Evolutionary conservation across 2,888 invertebrate genomes (phyloP), one percentile per base, ranked within the genome.

Genomic region (Philhelius pedissequus): DNA sequence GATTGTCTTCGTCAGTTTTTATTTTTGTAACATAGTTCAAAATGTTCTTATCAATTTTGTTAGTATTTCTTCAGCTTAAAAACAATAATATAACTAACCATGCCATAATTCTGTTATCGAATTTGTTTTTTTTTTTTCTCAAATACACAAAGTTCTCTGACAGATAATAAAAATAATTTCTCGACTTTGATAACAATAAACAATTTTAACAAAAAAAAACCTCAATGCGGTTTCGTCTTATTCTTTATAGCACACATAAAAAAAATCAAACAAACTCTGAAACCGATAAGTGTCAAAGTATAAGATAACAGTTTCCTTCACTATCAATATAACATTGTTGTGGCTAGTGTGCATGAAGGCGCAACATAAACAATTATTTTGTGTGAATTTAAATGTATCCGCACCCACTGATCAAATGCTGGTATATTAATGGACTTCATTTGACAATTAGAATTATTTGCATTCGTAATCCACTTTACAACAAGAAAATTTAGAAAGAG

Each of bases 291-390:
- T 45, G 40, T 38, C 32, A 62, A 68, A 68, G 25, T 40, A 66
- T 48, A 43, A 70, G 64, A 81, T 81, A 66, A 81, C 70, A 58
- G 70, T 70, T 74, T 75, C 62, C 75, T 70, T 25, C 18, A 25
- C 25, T 48, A 74, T 56, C 74, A 64, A 56, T 56, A 6, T 32
- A n/a, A n/a, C n/a, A 7, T 35, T 32, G 32, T 32, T 50, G 50
- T 52, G 20, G 32, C 56, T 8, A n/a, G n/a, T n/a, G n/a, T n/a
- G n/a, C n/a, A 25, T 9, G 15, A n/a, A n/a, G 25, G 15, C 27
- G 2, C 9, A 58, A 38, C 38, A 58, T 58, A 35, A 35, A 20
- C 48, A 20, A 38, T 22, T 48, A 38, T n/a, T 3, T 9, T 60
- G 40, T 60, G 58, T 60, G 15, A 60, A 60, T 20, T 13, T 13